Percentiles rank a stretch among this genome's conserved stretches.
Conservation (phyloP, 2,113 vertebrate genomes). For the Scomber japonicus region DNA sequence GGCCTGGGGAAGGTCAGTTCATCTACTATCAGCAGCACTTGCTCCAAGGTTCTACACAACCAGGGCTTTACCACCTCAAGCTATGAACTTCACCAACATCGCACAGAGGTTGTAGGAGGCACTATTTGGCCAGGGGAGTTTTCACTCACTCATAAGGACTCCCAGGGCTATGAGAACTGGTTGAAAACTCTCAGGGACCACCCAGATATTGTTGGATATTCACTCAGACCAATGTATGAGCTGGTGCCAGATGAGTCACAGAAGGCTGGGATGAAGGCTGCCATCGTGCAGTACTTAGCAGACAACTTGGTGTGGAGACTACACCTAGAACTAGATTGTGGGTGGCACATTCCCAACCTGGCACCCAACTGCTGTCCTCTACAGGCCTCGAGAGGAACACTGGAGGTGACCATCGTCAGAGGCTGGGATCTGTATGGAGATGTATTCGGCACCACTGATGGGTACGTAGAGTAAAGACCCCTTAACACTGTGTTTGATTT, state of each 20-base stretch:
- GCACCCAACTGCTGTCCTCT: constrained; percentile 43
- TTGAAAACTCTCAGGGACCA: too few species aligned
- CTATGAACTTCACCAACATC: constrained; percentile 39
- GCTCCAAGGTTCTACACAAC: constrained; percentile 36
- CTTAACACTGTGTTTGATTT: too few species aligned
- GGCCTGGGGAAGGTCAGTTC: constrained; percentile 9
- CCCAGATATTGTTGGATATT: too few species aligned
- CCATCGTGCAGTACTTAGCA: constrained; percentile 54
- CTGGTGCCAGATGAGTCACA: background rate
- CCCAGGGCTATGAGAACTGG: background rate
- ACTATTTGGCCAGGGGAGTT: constrained; percentile 43
- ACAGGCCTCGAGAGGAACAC: constrained; percentile 1
- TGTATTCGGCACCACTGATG: background rate
- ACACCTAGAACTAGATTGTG: background rate
- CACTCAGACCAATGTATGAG: too few species aligned
- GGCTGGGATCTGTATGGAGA: background rate
- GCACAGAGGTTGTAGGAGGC: constrained; percentile 49
- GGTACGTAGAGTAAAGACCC: too few species aligned
- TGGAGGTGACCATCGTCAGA: constrained; percentile 33
- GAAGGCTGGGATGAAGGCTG: constrained; percentile 34
- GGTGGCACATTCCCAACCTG: too few species aligned
- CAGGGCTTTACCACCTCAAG: fast-evolving
- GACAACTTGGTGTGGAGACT: background rate
- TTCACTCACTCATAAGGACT: constrained; percentile 43
- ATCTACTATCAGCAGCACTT: background rate